phyloP scores from a whole-genome alignment of 2,888 invertebrate genomes.

The Troides helena region DNA sequence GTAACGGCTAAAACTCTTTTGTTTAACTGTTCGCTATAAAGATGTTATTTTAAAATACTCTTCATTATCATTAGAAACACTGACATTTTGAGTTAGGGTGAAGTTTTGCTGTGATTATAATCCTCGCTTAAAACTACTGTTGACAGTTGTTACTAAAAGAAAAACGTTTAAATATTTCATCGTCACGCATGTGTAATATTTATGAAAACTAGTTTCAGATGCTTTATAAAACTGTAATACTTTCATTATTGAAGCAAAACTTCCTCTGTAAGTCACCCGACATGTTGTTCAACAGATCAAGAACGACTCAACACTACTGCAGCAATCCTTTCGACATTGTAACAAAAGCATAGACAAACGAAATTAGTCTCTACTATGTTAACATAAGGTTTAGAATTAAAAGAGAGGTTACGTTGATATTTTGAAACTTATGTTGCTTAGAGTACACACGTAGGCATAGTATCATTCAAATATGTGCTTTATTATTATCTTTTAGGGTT shows the following conservation, averaged over 20 bases:
- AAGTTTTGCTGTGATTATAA: neutral
- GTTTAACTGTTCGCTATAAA: neutral
- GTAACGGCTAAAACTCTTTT: too few relatives aligned
- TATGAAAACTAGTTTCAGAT: neutral
- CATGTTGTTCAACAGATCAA: constrained; percentile 31
- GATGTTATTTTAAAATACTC: neutral
- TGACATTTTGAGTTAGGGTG: neutral
- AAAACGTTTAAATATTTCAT: neutral
- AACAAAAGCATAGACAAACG: constrained; percentile 3
- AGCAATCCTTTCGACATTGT: constrained; percentile 14
- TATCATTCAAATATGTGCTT: constrained; percentile 10
- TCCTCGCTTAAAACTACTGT: neutral
- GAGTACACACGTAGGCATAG: constrained; percentile 23
- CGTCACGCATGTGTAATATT: neutral
- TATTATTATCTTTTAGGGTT: neutral
- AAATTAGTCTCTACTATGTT: neutral
- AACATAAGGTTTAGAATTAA: constrained; percentile 4
- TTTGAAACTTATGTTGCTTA: constrained; percentile 12
- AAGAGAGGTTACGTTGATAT: neutral
- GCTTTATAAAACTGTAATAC: constrained; percentile 19
- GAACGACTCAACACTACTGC: constrained; percentile 18
- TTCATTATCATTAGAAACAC: neutral
- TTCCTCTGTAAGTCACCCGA: constrained; percentile 29
- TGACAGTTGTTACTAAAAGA: neutral
- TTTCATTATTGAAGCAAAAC: constrained; percentile 25